phyloP scores from a whole-genome alignment of 2,113 vertebrate genomes.

The Campylorhamphus procurvoides region DNA sequence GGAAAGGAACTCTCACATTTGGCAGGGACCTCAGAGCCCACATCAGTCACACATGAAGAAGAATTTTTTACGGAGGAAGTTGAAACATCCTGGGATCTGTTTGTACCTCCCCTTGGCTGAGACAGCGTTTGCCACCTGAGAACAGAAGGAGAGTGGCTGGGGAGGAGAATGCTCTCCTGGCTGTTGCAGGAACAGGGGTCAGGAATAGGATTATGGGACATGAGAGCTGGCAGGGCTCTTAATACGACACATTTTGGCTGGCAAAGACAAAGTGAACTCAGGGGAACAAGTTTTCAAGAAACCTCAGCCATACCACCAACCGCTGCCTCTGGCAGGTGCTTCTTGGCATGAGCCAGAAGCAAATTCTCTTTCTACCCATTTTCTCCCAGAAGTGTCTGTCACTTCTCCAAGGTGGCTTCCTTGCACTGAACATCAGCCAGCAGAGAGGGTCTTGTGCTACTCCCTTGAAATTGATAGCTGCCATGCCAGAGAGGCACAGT shows the following conservation, averaged over 20 bases:
- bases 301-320: accelerated
- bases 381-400: not conserved
- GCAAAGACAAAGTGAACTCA: not conserved
- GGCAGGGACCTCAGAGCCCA: accelerated
- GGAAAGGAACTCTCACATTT: accelerated
- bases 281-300: not conserved
- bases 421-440: accelerated
- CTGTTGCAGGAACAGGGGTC: not conserved
- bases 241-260: accelerated
- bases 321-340: accelerated
- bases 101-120: slow-evolving; percentile 88
- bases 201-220: not conserved
- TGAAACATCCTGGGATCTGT: slow-evolving; percentile 92
- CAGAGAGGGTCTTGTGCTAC: accelerated
- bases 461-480: not conserved
- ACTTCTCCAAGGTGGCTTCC: not conserved
- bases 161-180: accelerated
- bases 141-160: not conserved
- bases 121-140: slow-evolving; percentile 86
- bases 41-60: slow-evolving; percentile 73
- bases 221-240: not conserved
- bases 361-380: not conserved
- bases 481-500: not conserved
- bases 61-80: slow-evolving; percentile 90
- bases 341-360: accelerated